Conservation (phyloP, 2,113 vertebrate genomes). For the Gambusia holbrooki region DNA sequence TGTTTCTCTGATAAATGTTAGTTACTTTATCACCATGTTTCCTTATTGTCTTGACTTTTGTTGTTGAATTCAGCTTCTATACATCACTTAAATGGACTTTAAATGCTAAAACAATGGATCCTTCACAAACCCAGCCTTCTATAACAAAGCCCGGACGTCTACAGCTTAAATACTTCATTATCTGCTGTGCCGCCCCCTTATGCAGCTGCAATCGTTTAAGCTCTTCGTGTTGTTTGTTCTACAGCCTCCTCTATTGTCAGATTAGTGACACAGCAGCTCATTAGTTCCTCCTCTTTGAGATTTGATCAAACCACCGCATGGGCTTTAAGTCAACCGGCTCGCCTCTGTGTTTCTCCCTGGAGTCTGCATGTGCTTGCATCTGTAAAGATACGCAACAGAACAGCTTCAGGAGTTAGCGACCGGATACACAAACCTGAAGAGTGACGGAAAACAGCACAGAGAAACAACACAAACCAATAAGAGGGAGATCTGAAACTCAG, state of each 20-base stretch:
- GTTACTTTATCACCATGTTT: not conserved
- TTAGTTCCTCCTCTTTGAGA: slow-evolving; percentile 58
- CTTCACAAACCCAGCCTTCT: not conserved
- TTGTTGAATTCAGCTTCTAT: not conserved
- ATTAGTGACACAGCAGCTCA: slow-evolving; percentile 52
- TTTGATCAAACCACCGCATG: slow-evolving; percentile 61
- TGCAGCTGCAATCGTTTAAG: slow-evolving; percentile 49
- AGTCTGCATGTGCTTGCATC: slow-evolving; percentile 38
- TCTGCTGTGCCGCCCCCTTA: not conserved
- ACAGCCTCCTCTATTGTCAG: slow-evolving; percentile 54
- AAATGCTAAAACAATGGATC: not conserved
- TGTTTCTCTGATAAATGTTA: not conserved
- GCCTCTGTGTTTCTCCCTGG: slow-evolving; percentile 41
- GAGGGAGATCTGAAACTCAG: slow-evolving; percentile 60
- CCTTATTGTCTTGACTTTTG: not conserved
- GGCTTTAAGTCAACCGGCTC: slow-evolving; percentile 48
- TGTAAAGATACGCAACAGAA: slow-evolving; percentile 36
- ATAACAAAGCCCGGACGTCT: not conserved
- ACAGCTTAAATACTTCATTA: slow-evolving; percentile 1
- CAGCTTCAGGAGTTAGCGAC: not conserved
- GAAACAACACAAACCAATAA: slow-evolving; percentile 51
- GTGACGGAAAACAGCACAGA: slow-evolving; percentile 18
- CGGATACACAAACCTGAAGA: slow-evolving; percentile 13
- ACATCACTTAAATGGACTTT: not conserved
- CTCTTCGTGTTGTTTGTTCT: slow-evolving; percentile 53